Conservation (phyloP, 2,797 vertebrate genomes). For the Neosalanx taihuensis region DNA sequence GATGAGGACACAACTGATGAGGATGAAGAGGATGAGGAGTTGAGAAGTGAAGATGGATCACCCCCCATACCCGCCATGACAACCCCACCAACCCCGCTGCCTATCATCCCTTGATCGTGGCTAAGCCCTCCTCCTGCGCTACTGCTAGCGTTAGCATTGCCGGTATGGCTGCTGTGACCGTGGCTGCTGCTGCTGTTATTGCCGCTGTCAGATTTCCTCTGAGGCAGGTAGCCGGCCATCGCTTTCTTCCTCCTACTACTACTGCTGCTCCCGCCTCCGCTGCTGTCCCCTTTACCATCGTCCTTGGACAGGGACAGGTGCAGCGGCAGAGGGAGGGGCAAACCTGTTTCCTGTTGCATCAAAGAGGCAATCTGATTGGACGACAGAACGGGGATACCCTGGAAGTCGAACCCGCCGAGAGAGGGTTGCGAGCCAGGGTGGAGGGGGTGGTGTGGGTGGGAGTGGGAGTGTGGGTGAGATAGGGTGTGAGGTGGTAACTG, state of each 20-base stretch:
- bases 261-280: constrained; percentile 62
- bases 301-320: constrained; percentile 81
- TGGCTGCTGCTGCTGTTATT: constrained; percentile 63
- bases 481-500: constrained; percentile 76
- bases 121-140: constrained; percentile 67
- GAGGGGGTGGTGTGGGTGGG: constrained; percentile 78
- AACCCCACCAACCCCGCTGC: constrained; percentile 69
- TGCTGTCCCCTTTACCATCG: constrained; percentile 75
- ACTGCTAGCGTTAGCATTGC: constrained; percentile 69
- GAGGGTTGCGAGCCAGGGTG: constrained; percentile 76
- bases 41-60: constrained; percentile 74
- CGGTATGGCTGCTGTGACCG: constrained; percentile 66
- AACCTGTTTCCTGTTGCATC: constrained; percentile 80
- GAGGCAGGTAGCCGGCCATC: constrained; percentile 81
- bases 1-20: constrained; percentile 80
- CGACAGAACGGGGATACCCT: constrained; percentile 82
- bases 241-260: constrained; percentile 79
- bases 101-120: constrained; percentile 75
- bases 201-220: constrained; percentile 74
- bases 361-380: constrained; percentile 82
- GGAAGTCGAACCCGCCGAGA: constrained; percentile 80
- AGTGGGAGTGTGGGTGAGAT: constrained; percentile 76
- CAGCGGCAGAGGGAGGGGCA: constrained; percentile 77
- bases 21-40: constrained; percentile 76
- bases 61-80: constrained; percentile 73